A percentile compares a stretch with the other conserved stretches of the same genome.
Evolutionary conservation across 2,888 invertebrate genomes (phyloP).

Genomic region (Spilarctia lutea): DNA sequence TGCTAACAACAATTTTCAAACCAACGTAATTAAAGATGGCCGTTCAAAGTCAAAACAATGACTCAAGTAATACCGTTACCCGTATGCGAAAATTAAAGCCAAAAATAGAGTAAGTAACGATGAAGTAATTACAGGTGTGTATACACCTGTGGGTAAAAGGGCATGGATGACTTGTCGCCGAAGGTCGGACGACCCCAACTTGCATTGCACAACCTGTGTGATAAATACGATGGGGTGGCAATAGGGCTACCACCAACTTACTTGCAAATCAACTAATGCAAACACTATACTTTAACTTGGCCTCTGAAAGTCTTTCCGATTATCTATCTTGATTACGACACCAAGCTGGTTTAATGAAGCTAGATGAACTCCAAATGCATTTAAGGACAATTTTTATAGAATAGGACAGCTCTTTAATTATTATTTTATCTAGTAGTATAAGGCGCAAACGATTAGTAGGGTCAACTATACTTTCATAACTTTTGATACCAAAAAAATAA

Average conservation of each 20-base stretch:
- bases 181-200: constrained; percentile 66
- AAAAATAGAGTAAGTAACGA: constrained; percentile 54
- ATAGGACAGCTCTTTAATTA: too few relatives aligned
- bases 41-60: constrained; percentile 31
- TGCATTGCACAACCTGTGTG: constrained; percentile 47
- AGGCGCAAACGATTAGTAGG: too few relatives aligned
- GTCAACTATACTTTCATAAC: too few relatives aligned
- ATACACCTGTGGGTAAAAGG: constrained; percentile 75
- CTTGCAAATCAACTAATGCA: not conserved
- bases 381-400: not conserved
- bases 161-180: constrained; percentile 52
- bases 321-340: not conserved
- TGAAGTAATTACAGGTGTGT: constrained; percentile 75
- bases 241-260: constrained; percentile 12
- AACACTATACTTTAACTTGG: not conserved
- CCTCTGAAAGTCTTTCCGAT: not conserved
- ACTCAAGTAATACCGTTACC: constrained; percentile 48
- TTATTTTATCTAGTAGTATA: too few relatives aligned
- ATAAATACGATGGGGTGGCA: constrained; percentile 44
- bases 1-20: constrained; percentile 7
- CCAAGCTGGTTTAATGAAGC: not conserved
- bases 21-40: constrained; percentile 14
- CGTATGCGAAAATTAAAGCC: constrained; percentile 34
- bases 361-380: not conserved
- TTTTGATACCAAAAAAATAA: not conserved